Conservation (phyloP, 1,140 invertebrate genomes). For the Solenopsis fugax region DNA sequence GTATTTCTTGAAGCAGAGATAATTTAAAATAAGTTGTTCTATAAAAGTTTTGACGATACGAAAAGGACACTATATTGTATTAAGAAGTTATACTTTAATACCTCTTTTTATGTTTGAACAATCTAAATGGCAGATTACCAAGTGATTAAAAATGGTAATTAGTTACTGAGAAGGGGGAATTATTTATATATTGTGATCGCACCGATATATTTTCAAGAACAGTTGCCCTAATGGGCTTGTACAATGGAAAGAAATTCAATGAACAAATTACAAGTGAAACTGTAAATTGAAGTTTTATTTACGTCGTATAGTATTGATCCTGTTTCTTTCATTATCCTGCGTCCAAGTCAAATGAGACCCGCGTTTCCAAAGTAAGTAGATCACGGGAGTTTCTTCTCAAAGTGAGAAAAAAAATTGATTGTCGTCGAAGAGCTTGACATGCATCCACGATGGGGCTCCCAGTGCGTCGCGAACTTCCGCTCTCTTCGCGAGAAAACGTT, state of each 20-base stretch:
- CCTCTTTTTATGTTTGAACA: neutral
- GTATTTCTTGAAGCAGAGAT: neutral
- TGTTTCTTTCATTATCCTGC: neutral
- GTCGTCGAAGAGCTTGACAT: neutral
- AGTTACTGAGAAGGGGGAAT: neutral
- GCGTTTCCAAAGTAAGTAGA: conserved; percentile 24
- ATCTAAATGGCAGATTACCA: neutral
- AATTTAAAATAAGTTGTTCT: neutral
- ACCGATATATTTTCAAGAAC: neutral
- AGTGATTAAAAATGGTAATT: neutral
- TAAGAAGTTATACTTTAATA: conserved; percentile 7
- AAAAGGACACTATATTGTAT: neutral
- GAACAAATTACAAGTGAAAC: neutral
- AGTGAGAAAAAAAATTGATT: conserved; percentile 55
- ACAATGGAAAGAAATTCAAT: neutral
- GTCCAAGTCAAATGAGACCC: neutral
- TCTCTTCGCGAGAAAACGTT: conserved; percentile 26
- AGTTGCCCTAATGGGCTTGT: neutral
- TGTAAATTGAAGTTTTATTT: neutral
- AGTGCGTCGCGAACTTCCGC: conserved; percentile 15
- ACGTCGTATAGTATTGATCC: neutral
- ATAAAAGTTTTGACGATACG: neutral
- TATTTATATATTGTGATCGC: neutral
- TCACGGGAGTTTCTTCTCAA: conserved; percentile 13
- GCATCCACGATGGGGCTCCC: conserved; percentile 18